Evolutionary conservation across 2,113 vertebrate species (phyloP).

Genomic region (Tautogolabrus adspersus): DNA sequence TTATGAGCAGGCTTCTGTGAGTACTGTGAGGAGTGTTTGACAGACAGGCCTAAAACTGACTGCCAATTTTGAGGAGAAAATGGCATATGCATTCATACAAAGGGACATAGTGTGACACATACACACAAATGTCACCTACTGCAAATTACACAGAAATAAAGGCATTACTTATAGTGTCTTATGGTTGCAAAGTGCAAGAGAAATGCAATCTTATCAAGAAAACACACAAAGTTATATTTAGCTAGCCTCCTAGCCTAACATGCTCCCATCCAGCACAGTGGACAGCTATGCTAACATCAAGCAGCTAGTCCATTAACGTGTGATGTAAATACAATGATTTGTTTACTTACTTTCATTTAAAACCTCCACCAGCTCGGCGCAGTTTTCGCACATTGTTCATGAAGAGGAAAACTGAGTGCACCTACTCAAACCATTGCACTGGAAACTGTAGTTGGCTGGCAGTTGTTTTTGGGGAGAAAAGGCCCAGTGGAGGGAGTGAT

Average conservation of each 20-base stretch:
- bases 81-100: slow-evolving; percentile 20
- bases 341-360: slow-evolving; percentile 96
- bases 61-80: slow-evolving; percentile 26
- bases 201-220: not conserved
- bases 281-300: slow-evolving; percentile 48
- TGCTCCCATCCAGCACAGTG: slow-evolving; percentile 18
- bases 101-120: not conserved
- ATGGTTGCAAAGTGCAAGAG: not conserved
- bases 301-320: slow-evolving; percentile 21
- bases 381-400: slow-evolving; percentile 99
- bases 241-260: slow-evolving; percentile 57
- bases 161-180: too few relatives aligned
- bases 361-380: slow-evolving; percentile 99
- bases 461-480: slow-evolving; percentile 71
- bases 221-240: slow-evolving; percentile 57
- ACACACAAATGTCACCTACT: slow-evolving; percentile 2
- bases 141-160: not conserved
- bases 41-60: slow-evolving; percentile 64
- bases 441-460: slow-evolving; percentile 82
- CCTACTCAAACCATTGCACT: slow-evolving; percentile 86
- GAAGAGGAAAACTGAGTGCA: slow-evolving; percentile 77
- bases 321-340: slow-evolving; percentile 6
- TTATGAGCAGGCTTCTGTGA: slow-evolving; percentile 7
- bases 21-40: slow-evolving; percentile 44
- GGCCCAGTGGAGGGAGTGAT: slow-evolving; percentile 72